Conservation (phyloP, 1,140 invertebrate species). For the Bursaphelenchus mucronatus region DNA sequence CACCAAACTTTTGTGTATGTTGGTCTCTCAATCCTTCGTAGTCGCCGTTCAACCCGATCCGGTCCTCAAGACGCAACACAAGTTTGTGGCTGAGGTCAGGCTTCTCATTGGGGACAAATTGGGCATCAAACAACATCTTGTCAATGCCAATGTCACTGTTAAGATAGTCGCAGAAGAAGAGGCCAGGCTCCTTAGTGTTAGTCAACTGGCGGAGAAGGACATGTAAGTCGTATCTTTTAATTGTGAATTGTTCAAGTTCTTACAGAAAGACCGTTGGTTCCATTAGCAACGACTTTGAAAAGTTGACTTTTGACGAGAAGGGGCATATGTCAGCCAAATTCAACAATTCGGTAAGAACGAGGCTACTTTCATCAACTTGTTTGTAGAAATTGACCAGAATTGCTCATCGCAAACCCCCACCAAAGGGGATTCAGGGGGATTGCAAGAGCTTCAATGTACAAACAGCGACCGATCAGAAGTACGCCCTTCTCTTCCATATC, state of each 20-base stretch:
- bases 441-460: slow-evolving; percentile 40
- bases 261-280: slow-evolving; percentile 58
- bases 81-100: slow-evolving; percentile 53
- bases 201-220: slow-evolving; percentile 52
- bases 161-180: slow-evolving; percentile 61
- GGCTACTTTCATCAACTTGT: not conserved
- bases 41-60: slow-evolving; percentile 59
- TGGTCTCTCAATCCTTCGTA: slow-evolving; percentile 59
- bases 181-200: slow-evolving; percentile 42
- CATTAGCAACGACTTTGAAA: slow-evolving; percentile 60
- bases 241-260: slow-evolving; percentile 11
- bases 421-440: slow-evolving; percentile 48
- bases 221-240: slow-evolving; percentile 39
- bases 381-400: slow-evolving; percentile 57
- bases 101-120: slow-evolving; percentile 58
- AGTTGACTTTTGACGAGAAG: slow-evolving; percentile 58
- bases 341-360: slow-evolving; percentile 52
- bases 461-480: slow-evolving; percentile 61
- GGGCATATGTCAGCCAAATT: slow-evolving; percentile 58
- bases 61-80: slow-evolving; percentile 60
- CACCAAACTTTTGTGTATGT: slow-evolving; percentile 58
- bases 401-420: slow-evolving; percentile 58
- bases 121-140: slow-evolving; percentile 60
- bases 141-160: slow-evolving; percentile 58
- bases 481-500: slow-evolving; percentile 59